A percentile compares a stretch with the other conserved stretches of the same genome.
Evolutionary conservation across 2,888 invertebrate genomes (phyloP).

Genomic region (Dasysyrphus tricinctus): DNA sequence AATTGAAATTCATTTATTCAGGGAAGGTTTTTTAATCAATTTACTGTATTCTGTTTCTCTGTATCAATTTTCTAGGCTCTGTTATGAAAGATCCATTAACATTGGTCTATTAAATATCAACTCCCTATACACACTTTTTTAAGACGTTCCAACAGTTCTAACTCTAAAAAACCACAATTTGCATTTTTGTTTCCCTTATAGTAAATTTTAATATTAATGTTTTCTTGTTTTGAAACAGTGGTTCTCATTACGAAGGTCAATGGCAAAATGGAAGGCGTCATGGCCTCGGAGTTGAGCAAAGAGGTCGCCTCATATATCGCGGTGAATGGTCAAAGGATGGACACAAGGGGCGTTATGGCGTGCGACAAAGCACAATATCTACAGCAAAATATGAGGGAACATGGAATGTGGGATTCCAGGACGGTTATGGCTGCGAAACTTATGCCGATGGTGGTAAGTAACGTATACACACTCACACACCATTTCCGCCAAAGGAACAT

Average conservation of each 20-base stretch:
- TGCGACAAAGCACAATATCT: slow-evolving; percentile 96
- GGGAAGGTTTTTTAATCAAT: no score
- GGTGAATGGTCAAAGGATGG: slow-evolving; percentile 99
- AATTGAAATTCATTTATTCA: no score
- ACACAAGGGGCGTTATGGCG: slow-evolving; percentile 99
- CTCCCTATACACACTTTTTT: no score
- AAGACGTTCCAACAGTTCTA: not conserved
- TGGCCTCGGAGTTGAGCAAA: slow-evolving; percentile 97
- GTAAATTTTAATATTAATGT: slow-evolving; percentile 36
- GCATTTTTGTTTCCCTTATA: slow-evolving; percentile 12
- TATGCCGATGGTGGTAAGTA: slow-evolving; percentile 99
- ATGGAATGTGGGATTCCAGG: slow-evolving; percentile 99
- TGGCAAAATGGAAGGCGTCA: slow-evolving; percentile 99
- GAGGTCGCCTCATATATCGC: slow-evolving; percentile 98
- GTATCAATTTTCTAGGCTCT: no score
- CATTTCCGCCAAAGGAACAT: not conserved
- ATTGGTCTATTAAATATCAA: not conserved
- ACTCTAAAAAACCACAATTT: not conserved
- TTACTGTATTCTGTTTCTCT: no score
- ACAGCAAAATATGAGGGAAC: slow-evolving; percentile 98
- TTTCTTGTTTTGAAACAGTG: slow-evolving; percentile 85
- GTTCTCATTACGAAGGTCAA: slow-evolving; percentile 98
- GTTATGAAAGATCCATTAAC: not conserved
- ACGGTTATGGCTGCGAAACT: slow-evolving; percentile 99
- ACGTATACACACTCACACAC: not conserved